Evolutionary conservation across 2,888 invertebrate genomes (phyloP).

Genomic region (Eristalinus sepulchralis): DNA sequence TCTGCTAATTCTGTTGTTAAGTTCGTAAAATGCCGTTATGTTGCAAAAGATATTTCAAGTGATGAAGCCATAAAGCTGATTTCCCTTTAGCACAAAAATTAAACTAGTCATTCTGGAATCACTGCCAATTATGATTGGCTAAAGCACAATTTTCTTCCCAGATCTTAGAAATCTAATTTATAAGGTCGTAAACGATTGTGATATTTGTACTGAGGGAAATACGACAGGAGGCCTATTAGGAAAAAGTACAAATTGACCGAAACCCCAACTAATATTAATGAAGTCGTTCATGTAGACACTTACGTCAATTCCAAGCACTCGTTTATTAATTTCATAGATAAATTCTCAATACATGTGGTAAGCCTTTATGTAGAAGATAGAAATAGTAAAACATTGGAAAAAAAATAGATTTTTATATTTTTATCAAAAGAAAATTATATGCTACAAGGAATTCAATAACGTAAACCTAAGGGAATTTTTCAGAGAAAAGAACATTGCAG

Average conservation of each 20-base stretch:
- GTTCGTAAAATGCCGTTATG: too few relatives aligned
- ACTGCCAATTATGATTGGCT: too few relatives aligned
- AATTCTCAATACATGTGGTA: neutral
- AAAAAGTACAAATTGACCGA: neutral
- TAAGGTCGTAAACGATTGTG: too few relatives aligned
- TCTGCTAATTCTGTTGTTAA: too few relatives aligned
- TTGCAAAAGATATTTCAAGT: too few relatives aligned
- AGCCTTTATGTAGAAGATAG: constrained; percentile 10
- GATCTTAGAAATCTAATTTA: too few relatives aligned
- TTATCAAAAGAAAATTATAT: constrained; percentile 24
- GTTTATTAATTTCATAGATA: constrained; percentile 22
- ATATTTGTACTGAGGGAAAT: too few relatives aligned
- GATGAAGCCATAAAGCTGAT: too few relatives aligned
- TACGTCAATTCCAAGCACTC: constrained; percentile 4
- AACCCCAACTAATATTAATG: neutral
- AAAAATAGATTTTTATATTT: constrained; percentile 10
- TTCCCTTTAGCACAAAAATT: too few relatives aligned
- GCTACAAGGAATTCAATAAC: constrained; percentile 35
- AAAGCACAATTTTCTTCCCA: too few relatives aligned
- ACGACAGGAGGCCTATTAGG: neutral
- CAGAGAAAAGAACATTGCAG: neutral
- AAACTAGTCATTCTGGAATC: too few relatives aligned
- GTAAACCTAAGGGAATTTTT: neutral
- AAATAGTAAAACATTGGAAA: neutral
- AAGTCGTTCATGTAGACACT: neutral